Base-by-base conservation (phyloP, 2,888 invertebrate genomes). In the Beris chalybata region DNA sequence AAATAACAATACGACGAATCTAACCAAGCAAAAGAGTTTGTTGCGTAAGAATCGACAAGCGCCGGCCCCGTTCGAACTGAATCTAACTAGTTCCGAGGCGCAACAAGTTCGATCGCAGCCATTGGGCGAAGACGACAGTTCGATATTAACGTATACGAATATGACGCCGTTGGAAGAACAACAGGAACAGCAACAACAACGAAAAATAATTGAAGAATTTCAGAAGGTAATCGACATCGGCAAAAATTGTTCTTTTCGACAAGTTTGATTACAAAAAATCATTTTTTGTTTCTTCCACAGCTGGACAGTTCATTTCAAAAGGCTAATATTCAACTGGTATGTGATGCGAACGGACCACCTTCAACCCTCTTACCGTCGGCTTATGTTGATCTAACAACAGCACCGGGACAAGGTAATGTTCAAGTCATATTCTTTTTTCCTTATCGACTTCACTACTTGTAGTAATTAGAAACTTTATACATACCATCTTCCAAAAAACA, bases 31-130 rank as follows among this genome's bases (percentile, higher is more conserved):
- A 12, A 79, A 79, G 55, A 76, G 76, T 67, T 72, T 77, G n/a
- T 71, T 77, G n/a, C 77, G 79, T 43, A 79, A 81, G 67, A 79
- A 76, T 74, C 79, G 79, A 4, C 77, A 76, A 64, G 73, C 77
- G 15, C 76, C 77, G 50, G 74, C 76, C 61, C 75, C 75, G 15
- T 76, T 76, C 61, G 79, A 78, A 67, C 69, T 76, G 30, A 78
- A 76, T 71, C 67, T 75, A 45, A 72, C 74, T 58, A 71, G 74
- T 31, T 73, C 75, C 22, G 71, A 73, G 57, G 74, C 71, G 61
- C 72, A 74, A 58, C 73, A 77, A 71, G 79, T 82, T 47, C 81
- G 85, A 53, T 82, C 83, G 15, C 84, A 83, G 71, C 81, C 81
- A 3, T 73, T 81, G 66, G 81, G 81, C 2, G 81, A 81, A 67